Evolutionary conservation across 2,888 invertebrate species (phyloP).

Genomic region (Palloptera scutellata): DNA sequence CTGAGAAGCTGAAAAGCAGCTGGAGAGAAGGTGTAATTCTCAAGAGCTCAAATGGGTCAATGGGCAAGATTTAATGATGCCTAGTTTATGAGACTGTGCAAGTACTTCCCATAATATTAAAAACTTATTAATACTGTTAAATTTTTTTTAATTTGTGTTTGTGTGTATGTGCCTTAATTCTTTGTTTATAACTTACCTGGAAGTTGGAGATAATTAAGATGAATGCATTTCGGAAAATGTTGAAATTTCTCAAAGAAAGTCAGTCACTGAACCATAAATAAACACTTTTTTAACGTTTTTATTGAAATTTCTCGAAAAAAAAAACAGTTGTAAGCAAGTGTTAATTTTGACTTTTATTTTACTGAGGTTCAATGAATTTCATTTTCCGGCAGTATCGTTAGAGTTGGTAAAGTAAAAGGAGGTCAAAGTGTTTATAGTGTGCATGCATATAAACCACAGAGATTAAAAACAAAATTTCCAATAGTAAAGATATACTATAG

Average conservation of each 20-base stretch:
- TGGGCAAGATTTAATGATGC: slow-evolving; percentile 12
- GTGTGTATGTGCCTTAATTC: background rate
- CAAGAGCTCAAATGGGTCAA: slow-evolving; percentile 18
- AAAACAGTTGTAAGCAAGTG: slow-evolving; percentile 35
- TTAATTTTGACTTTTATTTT: background rate
- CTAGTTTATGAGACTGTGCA: background rate
- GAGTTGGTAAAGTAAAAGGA: background rate
- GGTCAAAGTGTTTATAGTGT: background rate
- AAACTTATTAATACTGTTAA: background rate
- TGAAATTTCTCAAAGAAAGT: slow-evolving; percentile 16
- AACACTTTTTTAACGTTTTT: background rate
- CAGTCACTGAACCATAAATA: slow-evolving; percentile 19
- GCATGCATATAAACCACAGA: too few relatives aligned
- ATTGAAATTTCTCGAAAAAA: slow-evolving; percentile 27
- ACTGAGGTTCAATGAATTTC: slow-evolving; percentile 5
- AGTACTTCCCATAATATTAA: background rate
- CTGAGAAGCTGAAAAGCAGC: background rate
- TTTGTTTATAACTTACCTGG: slow-evolving; percentile 1
- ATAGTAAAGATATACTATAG: too few relatives aligned
- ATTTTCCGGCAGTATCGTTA: background rate
- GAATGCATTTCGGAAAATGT: slow-evolving; percentile 1
- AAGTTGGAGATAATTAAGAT: slow-evolving; percentile 20
- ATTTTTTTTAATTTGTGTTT: background rate
- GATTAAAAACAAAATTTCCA: too few relatives aligned
- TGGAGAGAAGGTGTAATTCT: background rate